Evolutionary conservation across 2,113 vertebrate genomes (phyloP).

Genomic region (Tetrao urogallus): DNA sequence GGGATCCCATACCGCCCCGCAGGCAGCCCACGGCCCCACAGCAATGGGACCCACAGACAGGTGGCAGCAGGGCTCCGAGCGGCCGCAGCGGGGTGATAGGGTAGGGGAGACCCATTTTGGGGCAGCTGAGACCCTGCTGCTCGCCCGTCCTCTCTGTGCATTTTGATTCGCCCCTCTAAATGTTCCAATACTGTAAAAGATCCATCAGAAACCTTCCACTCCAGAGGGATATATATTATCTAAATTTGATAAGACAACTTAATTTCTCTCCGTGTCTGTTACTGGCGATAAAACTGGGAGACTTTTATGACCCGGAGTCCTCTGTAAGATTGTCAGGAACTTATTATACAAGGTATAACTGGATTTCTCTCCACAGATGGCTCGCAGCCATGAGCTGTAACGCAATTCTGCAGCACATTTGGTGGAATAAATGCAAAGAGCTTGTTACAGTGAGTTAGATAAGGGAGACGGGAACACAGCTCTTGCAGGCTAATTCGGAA

Average conservation of each 20-base stretch:
- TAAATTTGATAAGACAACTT: constrained; percentile 87
- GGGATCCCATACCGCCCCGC: neutral
- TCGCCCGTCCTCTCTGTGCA: too few species aligned
- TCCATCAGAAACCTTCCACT: constrained; percentile 73
- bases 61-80: too few species aligned
- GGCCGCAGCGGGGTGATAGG: too few species aligned
- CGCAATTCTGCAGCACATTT: constrained; percentile 79
- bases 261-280: constrained; percentile 86
- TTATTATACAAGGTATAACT: constrained; percentile 88
- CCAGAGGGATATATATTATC: constrained; percentile 85
- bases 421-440: constrained; percentile 83
- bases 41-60: too few species aligned
- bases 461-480: constrained; percentile 73
- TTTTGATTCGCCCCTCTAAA: constrained; percentile 39
- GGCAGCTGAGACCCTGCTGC: too few species aligned
- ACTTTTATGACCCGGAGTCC: constrained; percentile 84
- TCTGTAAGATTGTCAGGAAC: constrained; percentile 85
- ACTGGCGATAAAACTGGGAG: constrained; percentile 83
- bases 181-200: constrained; percentile 68
- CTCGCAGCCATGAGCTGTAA: constrained; percentile 82
- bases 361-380: constrained; percentile 85
- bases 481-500: constrained; percentile 70
- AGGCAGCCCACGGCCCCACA: neutral
- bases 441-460: constrained; percentile 80
- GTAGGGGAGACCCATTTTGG: neutral